Conservation (phyloP, 2,113 vertebrate species). For the Hippocampus abdominalis region DNA sequence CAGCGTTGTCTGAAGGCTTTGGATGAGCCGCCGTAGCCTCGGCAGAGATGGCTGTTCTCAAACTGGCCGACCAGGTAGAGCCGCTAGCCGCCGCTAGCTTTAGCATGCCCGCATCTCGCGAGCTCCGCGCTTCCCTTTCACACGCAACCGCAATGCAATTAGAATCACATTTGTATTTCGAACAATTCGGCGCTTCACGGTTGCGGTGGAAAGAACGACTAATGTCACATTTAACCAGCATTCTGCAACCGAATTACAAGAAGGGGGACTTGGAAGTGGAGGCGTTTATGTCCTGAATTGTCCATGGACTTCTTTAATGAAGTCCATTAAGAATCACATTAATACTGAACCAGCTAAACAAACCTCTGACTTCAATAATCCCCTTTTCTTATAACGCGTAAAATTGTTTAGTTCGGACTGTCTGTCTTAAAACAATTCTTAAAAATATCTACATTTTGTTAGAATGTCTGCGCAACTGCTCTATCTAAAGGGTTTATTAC, state of each 20-base stretch:
- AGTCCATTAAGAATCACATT: neutral
- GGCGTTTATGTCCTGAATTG: neutral
- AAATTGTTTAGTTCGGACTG: no score
- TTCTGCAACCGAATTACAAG: neutral
- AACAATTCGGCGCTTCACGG: neutral
- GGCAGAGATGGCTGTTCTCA: conserved; percentile 77
- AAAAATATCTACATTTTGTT: no score
- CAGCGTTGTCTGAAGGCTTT: conserved; percentile 35
- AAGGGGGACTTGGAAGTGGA: neutral
- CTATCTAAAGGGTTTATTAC: no score
- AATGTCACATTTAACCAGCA: neutral
- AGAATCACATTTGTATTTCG: neutral
- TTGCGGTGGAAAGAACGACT: neutral
- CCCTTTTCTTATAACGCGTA: neutral
- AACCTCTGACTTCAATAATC: neutral
- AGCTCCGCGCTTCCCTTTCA: neutral
- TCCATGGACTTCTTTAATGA: neutral
- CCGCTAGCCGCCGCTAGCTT: conserved; percentile 55
- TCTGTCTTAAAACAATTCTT: no score
- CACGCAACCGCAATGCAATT: conserved; percentile 5
- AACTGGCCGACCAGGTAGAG: conserved; percentile 77
- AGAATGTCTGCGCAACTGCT: no score
- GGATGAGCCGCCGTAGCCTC: conserved; percentile 62
- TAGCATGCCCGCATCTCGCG: conserved; percentile 1
- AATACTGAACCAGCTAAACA: neutral